Percentiles rank a stretch among this genome's conserved stretches.
Conservation (phyloP, 2,888 invertebrate genomes). For the Buathra laborator region DNA sequence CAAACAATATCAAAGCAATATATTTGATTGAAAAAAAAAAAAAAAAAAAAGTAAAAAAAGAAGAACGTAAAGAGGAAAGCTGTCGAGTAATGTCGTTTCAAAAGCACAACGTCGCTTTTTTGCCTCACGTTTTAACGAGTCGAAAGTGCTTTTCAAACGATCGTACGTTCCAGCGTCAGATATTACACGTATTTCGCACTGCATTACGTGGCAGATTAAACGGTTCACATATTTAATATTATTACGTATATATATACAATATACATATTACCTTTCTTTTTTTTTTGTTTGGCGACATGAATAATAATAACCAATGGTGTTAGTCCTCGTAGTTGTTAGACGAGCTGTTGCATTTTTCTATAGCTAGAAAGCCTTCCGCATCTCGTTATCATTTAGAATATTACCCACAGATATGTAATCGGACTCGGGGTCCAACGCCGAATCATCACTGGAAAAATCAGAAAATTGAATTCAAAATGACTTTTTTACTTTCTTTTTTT, state of each 20-base stretch:
- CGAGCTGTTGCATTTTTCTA: constrained; percentile 84
- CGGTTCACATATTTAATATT: constrained; percentile 50
- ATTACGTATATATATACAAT: neutral
- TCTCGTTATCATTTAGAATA: constrained; percentile 76
- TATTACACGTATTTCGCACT: constrained; percentile 62
- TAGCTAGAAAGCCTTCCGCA: constrained; percentile 83
- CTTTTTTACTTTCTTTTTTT: neutral
- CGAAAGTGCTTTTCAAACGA: constrained; percentile 56
- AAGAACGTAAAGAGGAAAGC: constrained; percentile 30
- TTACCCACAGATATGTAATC: constrained; percentile 35
- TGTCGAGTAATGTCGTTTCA: constrained; percentile 48
- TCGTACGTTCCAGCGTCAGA: constrained; percentile 5
- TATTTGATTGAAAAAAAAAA: constrained; percentile 67
- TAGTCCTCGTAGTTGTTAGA: constrained; percentile 84
- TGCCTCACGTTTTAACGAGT: constrained; percentile 18
- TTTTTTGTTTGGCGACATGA: constrained; percentile 60
- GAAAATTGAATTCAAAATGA: neutral
- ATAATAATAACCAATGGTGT: constrained; percentile 81
- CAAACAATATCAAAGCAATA: constrained; percentile 17
- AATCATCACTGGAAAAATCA: constrained; percentile 29
- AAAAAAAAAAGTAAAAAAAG: constrained; percentile 3
- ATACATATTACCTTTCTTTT: constrained; percentile 53
- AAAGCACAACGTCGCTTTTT: constrained; percentile 38
- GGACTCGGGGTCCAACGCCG: constrained; percentile 26
- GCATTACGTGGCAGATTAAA: constrained; percentile 63